Base-by-base conservation (phyloP, 2,113 vertebrate species). In the Chionis minor region DNA sequence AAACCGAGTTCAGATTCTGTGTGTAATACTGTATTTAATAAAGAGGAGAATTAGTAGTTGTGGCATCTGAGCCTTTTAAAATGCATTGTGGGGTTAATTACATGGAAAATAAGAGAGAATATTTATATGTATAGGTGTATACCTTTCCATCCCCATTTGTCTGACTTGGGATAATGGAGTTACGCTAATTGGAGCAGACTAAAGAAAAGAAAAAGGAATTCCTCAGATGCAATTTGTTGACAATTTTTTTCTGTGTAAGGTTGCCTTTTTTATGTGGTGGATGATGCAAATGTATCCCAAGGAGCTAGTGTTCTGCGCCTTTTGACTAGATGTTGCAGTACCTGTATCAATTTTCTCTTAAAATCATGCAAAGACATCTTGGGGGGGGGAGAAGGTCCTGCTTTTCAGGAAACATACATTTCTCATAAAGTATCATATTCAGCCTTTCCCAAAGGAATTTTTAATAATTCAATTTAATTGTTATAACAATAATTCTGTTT, bases 11-110 rank as follows among this genome's bases (percentile, higher is more conserved):
- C 0, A 12, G 54, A 4, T 14, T 22, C n/a, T 9, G 0, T 22
- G 33, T 33, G 0, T 24, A 8, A 2, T 5, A 1, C 0, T 9
- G 7, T 30, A 2, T 33, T 65, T n/a, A 51, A 13, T 35, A 27
- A 54, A 69, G 24, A 16, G 15, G 28, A 67, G 1, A 20, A 13
- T 21, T 23, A 11, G 0, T n/a, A 26, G 9, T 7, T 66, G 61
- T n/a, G 61, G 55, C 20, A 56, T 49, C 27, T 45, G 51, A 71
- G 23, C 71, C 14, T 86, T 56, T 38, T 9, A 56, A 85, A 88
- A 12, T 30, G 18, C 12, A 6, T 7, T 6, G 3, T 47, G 56
- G 16, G 6, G 18, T 49, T 75, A 32, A 8, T 44, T 33, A 6
- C 3, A 2, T 44, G 30, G 47, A 44, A 74, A 86, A 28, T 8